These are phyloP conservation scores for Proisotoma minuta DNA, from an alignment of 2,888 invertebrate genomes.

Conservation along the genomic window DNA sequence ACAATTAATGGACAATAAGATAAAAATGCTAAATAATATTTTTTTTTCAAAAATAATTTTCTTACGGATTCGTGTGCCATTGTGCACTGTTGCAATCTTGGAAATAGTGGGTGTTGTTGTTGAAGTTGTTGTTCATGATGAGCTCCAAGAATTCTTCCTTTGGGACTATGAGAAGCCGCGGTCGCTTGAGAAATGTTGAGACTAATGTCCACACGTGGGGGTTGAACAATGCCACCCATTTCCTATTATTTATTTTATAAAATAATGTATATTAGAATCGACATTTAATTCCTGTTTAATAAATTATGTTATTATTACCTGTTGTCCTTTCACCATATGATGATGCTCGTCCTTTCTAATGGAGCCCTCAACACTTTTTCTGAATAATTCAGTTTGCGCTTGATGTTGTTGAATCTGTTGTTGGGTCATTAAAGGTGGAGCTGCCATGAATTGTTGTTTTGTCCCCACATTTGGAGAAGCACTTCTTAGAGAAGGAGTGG, in stretches of 20 bases:
- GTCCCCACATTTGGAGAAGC: slow-evolving; percentile 48
- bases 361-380: slow-evolving; percentile 33
- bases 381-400: slow-evolving; percentile 37
- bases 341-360: slow-evolving; percentile 29
- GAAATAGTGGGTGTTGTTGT: no score
- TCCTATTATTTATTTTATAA: no score
- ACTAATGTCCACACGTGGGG: neutral
- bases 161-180: neutral
- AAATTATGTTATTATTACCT: slow-evolving; percentile 25
- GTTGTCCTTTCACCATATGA: slow-evolving; percentile 17
- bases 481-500: slow-evolving; percentile 45
- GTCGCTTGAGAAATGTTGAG: neutral
- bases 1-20: neutral
- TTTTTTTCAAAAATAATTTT: neutral
- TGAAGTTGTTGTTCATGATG: neutral
- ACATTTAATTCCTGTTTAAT: neutral
- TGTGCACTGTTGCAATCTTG: neutral
- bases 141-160: neutral
- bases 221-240: neutral
- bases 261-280: neutral
- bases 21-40: no score
- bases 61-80: neutral
- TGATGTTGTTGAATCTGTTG: slow-evolving; percentile 42
- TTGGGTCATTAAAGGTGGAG: slow-evolving; percentile 47
- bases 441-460: slow-evolving; percentile 49